These are phyloP conservation scores for Silurus aristotelis DNA, from an alignment of 2,797 vertebrate genomes.

Conservation along the genomic window DNA sequence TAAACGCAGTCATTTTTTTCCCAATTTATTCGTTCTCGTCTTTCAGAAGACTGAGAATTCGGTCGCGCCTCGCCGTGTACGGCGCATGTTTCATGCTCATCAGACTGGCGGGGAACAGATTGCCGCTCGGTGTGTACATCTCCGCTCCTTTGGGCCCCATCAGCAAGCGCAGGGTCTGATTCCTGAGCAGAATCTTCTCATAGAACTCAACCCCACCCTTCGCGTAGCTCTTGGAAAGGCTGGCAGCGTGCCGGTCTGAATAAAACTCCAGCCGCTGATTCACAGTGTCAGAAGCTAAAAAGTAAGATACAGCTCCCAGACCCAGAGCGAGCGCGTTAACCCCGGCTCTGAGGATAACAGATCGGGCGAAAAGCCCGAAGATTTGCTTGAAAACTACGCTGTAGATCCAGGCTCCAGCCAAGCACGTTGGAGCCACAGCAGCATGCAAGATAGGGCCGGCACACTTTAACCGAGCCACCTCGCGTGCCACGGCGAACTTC, in stretches of 20 bases:
- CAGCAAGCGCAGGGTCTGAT: slow-evolving; percentile 80
- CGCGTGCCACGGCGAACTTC: slow-evolving; percentile 88
- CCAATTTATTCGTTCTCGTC: slow-evolving; percentile 55
- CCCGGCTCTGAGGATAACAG: slow-evolving; percentile 66
- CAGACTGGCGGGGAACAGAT: slow-evolving; percentile 82
- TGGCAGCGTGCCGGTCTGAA: slow-evolving; percentile 78
- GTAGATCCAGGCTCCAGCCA: slow-evolving; percentile 80
- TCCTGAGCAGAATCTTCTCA: slow-evolving; percentile 84
- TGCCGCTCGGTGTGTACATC: slow-evolving; percentile 85
- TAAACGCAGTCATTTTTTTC: neutral
- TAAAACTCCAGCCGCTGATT: slow-evolving; percentile 80
- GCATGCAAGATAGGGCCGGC: slow-evolving; percentile 74
- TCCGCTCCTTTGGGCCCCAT: slow-evolving; percentile 81
- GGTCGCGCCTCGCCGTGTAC: slow-evolving; percentile 84
- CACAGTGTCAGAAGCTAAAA: slow-evolving; percentile 76
- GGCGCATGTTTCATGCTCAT: slow-evolving; percentile 85
- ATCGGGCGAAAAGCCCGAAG: slow-evolving; percentile 77
- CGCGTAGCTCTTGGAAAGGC: slow-evolving; percentile 79
- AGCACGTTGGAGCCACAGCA: slow-evolving; percentile 77
- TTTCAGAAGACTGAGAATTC: slow-evolving; percentile 77
- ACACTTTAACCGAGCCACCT: slow-evolving; percentile 78
- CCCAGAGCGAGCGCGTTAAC: slow-evolving; percentile 74
- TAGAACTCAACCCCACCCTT: slow-evolving; percentile 91
- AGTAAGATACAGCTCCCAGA: slow-evolving; percentile 77
- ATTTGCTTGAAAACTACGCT: slow-evolving; percentile 79